Conservation (phyloP, 2,888 invertebrate genomes). For the Brachypalpus laphriformis region DNA sequence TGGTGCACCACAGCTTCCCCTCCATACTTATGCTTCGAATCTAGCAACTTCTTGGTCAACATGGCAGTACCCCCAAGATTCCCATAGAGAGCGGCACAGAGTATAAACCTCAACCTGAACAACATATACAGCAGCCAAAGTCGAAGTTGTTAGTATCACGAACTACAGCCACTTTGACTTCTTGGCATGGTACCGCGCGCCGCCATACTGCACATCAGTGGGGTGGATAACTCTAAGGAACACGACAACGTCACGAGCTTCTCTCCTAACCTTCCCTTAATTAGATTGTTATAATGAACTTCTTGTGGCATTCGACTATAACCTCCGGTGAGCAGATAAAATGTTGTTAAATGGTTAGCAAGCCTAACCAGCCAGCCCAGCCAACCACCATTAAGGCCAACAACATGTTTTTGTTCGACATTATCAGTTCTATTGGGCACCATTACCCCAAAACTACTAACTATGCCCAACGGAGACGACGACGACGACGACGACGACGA, state of each 20-base stretch:
- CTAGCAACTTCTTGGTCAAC: conserved; percentile 58
- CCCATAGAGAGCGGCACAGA: background rate
- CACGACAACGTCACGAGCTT: conserved; percentile 75
- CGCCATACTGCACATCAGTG: conserved; percentile 1
- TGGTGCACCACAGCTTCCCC: no score
- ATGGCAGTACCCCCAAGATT: conserved; percentile 25
- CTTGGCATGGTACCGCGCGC: conserved; percentile 29
- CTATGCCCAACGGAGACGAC: conserved; percentile 10
- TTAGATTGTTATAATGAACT: conserved; percentile 77
- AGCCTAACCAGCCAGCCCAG: conserved; percentile 22
- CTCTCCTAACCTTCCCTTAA: conserved; percentile 74
- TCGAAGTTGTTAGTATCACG: conserved; percentile 62
- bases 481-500: background rate
- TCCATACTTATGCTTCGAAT: conserved; percentile 47
- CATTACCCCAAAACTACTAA: conserved; percentile 72
- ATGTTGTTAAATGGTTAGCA: conserved; percentile 63
- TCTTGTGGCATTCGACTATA: conserved; percentile 75
- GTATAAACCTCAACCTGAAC: background rate
- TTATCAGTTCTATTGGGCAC: conserved; percentile 74
- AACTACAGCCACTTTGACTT: conserved; percentile 65
- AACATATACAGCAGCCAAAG: conserved; percentile 33
- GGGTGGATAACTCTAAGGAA: conserved; percentile 41
- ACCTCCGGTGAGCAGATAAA: conserved; percentile 51
- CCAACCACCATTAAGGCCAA: conserved; percentile 65
- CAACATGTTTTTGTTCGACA: conserved; percentile 71